These are phyloP conservation scores for Balaeniceps rex DNA, from an alignment of 2,113 vertebrate species.

Conservation along the genomic window DNA sequence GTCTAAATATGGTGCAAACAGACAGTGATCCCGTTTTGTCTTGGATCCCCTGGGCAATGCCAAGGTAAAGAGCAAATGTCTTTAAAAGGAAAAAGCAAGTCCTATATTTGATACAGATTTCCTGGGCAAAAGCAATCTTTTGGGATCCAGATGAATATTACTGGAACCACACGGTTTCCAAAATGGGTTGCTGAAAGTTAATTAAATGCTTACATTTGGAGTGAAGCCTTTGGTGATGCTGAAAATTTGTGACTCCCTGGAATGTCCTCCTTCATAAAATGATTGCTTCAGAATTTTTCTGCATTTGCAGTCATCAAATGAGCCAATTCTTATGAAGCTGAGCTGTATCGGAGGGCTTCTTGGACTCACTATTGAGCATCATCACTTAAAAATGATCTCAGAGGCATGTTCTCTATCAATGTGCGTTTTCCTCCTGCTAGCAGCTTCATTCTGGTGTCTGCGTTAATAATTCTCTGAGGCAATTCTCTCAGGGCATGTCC, in stretches of 20 bases:
- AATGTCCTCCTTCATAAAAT: neutral
- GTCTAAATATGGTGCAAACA: neutral
- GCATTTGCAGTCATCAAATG: neutral
- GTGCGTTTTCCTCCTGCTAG: neutral
- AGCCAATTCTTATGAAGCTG: neutral
- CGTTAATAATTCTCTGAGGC: neutral
- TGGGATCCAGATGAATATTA: neutral
- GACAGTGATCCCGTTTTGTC: neutral
- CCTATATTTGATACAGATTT: neutral
- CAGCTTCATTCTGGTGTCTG: neutral
- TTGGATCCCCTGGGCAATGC: neutral
- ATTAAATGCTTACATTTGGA: neutral
- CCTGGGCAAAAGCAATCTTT: neutral
- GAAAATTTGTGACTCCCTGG: neutral
- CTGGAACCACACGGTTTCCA: neutral
- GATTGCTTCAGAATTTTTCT: neutral
- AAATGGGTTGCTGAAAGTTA: neutral
- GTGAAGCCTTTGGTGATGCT: neutral
- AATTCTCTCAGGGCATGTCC: neutral
- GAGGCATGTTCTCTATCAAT: neutral
- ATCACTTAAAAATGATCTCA: neutral
- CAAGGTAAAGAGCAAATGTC: neutral
- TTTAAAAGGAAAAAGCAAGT: neutral
- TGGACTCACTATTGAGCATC: neutral
- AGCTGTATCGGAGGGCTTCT: neutral